These are phyloP conservation scores for Fregetta grallaria DNA, from an alignment of 2,113 vertebrate genomes.

Conservation along the genomic window DNA sequence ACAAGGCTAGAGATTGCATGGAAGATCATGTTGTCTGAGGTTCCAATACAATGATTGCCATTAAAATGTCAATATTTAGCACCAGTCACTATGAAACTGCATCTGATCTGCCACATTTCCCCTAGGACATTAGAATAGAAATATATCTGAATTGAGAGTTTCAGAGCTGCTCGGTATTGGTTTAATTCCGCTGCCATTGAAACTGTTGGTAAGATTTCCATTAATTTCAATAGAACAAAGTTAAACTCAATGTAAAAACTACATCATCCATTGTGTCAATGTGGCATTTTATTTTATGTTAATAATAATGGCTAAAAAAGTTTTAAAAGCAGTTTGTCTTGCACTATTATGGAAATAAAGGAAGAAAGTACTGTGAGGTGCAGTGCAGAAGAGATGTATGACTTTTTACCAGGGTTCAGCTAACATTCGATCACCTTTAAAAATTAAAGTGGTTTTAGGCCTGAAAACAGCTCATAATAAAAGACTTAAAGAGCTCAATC, in stretches of 20 bases:
- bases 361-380: background rate
- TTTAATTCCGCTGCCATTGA: background rate
- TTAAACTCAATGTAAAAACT: background rate
- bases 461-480: slow-evolving; percentile 31
- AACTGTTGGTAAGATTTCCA: background rate
- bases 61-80: background rate
- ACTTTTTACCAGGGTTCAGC: background rate
- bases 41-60: background rate
- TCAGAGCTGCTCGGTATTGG: background rate
- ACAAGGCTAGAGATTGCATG: background rate
- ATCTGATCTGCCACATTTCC: background rate
- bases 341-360: background rate
- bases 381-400: background rate
- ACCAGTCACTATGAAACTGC: background rate
- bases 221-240: background rate
- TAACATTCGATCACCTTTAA: slow-evolving; percentile 31
- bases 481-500: slow-evolving; percentile 30
- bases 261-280: background rate
- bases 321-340: background rate
- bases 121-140: background rate
- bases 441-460: slow-evolving; percentile 15
- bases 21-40: background rate
- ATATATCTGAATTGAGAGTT: background rate
- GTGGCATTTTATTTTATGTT: background rate
- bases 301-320: background rate